Percentiles rank a stretch among this genome's conserved stretches.
Evolutionary conservation across 1,140 invertebrate species (phyloP).

Genomic region (Procambarus virginalis): DNA sequence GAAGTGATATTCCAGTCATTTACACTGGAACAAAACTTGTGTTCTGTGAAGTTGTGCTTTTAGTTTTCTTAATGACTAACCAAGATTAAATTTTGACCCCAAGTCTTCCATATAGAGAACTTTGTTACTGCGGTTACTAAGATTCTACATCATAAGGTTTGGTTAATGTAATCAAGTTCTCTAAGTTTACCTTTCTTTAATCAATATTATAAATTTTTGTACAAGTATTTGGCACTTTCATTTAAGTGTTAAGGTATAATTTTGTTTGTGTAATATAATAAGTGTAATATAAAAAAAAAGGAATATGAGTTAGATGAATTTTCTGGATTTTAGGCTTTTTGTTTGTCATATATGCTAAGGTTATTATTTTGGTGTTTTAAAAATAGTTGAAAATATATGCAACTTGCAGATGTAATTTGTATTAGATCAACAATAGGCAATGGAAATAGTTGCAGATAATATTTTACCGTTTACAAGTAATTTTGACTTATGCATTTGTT

Average conservation of each 20-base stretch:
- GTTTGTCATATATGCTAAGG: neutral
- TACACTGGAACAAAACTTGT: neutral
- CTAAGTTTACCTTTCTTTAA: neutral
- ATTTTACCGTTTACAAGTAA: no score
- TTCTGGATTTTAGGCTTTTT: neutral
- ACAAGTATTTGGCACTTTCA: no score
- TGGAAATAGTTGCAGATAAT: neutral
- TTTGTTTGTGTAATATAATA: no score
- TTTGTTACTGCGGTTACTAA: neutral
- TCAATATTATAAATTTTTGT: no score
- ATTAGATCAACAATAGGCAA: neutral
- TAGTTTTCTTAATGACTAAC: neutral
- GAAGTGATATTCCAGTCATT: no score
- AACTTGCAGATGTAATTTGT: no score
- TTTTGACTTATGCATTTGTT: neutral
- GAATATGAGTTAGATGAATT: neutral
- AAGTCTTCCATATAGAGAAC: slow-evolving; percentile 9
- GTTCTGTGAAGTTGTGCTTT: neutral
- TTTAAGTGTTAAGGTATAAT: no score
- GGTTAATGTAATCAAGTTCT: neutral
- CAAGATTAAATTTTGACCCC: neutral
- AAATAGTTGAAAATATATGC: neutral
- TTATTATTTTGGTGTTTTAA: neutral
- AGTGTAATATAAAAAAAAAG: no score
- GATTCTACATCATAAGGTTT: neutral